Percentiles rank a stretch among this genome's conserved stretches.
Conservation (phyloP, 2,797 vertebrate genomes). For the Pachyuromys duprasi region DNA sequence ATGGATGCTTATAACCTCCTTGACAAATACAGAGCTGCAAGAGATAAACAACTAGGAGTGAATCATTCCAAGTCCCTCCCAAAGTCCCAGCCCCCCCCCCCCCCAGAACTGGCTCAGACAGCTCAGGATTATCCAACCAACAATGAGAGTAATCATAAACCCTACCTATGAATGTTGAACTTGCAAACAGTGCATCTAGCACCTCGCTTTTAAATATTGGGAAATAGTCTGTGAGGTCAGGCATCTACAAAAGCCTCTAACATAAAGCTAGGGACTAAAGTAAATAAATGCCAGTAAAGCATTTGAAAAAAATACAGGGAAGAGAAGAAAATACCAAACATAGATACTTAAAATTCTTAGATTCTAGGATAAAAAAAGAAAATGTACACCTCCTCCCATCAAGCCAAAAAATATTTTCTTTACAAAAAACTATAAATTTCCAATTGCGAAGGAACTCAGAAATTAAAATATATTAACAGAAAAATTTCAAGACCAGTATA, state of each 20-base stretch:
- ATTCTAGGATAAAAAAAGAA: constrained; percentile 22
- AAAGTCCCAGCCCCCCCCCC: accelerated
- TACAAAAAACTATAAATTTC: background rate
- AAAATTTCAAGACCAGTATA: background rate
- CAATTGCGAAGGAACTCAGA: background rate
- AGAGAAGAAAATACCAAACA: constrained; percentile 20
- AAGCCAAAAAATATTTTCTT: constrained; percentile 28
- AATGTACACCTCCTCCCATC: background rate
- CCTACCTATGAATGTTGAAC: background rate
- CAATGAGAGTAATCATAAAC: background rate
- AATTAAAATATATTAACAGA: constrained; percentile 1
- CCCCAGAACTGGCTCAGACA: background rate
- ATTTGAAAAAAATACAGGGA: background rate
- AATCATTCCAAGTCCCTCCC: background rate
- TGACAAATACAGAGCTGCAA: background rate
- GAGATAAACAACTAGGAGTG: background rate
- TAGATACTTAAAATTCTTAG: constrained; percentile 4
- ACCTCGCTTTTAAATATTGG: background rate
- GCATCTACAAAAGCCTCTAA: constrained; percentile 15
- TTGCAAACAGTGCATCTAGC: background rate
- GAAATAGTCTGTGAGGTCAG: background rate
- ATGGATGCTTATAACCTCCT: background rate
- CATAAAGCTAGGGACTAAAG: constrained; percentile 5
- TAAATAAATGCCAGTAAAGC: background rate
- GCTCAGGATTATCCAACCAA: background rate